phyloP scores from a whole-genome alignment of 2,888 invertebrate species.

The Dendrolimus houi region DNA sequence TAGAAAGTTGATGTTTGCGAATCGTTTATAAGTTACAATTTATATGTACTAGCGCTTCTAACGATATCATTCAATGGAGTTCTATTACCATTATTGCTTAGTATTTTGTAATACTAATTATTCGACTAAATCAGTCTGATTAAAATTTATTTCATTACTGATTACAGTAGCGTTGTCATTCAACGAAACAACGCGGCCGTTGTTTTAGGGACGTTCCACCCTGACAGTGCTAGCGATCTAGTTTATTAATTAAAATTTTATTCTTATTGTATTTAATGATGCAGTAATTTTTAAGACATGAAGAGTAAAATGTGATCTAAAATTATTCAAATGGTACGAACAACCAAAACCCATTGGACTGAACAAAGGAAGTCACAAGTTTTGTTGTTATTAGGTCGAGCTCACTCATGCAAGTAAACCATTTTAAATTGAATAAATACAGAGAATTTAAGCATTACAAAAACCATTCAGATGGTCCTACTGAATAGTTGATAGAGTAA shows the following conservation, averaged over 20 bases:
- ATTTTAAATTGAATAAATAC: conserved; percentile 10
- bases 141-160: too few relatives aligned
- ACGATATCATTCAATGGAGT: too few relatives aligned
- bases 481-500: too few relatives aligned
- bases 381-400: conserved; percentile 36
- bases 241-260: too few relatives aligned
- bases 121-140: too few relatives aligned
- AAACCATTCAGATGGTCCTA: background rate
- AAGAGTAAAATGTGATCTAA: background rate
- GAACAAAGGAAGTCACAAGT: conserved; percentile 48
- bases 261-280: background rate
- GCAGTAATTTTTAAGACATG: background rate
- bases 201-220: too few relatives aligned
- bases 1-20: conserved; percentile 26
- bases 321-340: conserved; percentile 5
- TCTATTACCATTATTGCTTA: too few relatives aligned
- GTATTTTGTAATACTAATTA: too few relatives aligned
- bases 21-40: background rate
- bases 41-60: too few relatives aligned
- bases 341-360: conserved; percentile 28
- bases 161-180: too few relatives aligned
- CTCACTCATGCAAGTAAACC: conserved; percentile 26
- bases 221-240: too few relatives aligned
- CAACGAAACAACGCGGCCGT: too few relatives aligned
- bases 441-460: conserved; percentile 9